These are phyloP conservation scores for Hepsetus odoe DNA, from an alignment of 2,113 vertebrate genomes.

Conservation along the genomic window DNA sequence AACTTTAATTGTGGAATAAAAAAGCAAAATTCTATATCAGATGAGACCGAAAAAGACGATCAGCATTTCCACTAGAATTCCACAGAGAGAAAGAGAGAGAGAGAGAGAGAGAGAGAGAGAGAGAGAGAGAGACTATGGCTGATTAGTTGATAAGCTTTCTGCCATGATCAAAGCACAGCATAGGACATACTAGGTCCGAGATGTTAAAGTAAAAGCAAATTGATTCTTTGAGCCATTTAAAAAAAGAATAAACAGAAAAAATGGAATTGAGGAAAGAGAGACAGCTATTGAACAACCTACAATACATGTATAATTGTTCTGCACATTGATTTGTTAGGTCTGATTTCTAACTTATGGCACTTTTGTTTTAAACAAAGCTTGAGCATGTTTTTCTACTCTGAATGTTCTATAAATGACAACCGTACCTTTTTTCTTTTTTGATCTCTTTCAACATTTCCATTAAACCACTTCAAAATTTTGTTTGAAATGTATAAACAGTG, in stretches of 20 bases:
- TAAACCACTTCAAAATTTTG: not conserved
- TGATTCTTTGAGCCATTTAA: not conserved
- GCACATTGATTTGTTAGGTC: not conserved
- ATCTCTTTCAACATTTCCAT: not conserved
- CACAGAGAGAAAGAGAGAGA: not conserved
- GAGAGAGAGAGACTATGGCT: not conserved
- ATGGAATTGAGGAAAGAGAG: not conserved
- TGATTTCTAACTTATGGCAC: not conserved
- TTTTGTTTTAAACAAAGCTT: not conserved
- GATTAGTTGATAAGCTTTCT: not conserved
- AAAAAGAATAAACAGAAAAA: not conserved
- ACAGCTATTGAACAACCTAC: not conserved
- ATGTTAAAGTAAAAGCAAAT: not conserved
- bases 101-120: slow-evolving; percentile 1
- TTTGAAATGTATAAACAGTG: not conserved
- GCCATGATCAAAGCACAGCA: not conserved
- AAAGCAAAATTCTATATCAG: too few species aligned
- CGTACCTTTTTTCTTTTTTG: not conserved
- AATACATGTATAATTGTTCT: not conserved
- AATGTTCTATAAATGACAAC: not conserved
- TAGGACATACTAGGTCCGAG: not conserved
- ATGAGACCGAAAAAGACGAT: too few species aligned
- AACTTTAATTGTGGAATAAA: too few species aligned
- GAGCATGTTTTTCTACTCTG: not conserved
- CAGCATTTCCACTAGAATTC: too few species aligned